Conservation (phyloP, 2,113 vertebrate genomes). For the Pteruthius melanotis region DNA sequence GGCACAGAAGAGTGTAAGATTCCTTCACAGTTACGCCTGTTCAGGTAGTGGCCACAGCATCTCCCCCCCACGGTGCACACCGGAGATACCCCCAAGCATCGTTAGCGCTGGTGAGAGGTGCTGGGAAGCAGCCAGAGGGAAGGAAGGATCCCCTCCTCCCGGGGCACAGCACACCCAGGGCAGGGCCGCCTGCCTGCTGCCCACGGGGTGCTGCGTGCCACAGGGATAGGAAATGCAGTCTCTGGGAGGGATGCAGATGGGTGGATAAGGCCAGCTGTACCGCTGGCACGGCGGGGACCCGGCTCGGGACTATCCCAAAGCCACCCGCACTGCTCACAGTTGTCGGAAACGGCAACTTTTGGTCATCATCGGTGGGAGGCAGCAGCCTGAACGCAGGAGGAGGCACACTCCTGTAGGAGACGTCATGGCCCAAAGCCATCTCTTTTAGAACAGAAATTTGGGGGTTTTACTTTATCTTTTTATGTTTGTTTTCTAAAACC, state of each 20-base stretch:
- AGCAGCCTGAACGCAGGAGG: not conserved
- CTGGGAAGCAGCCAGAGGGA: not conserved
- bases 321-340: accelerated
- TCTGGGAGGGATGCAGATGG: not conserved
- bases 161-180: not conserved
- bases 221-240: not conserved
- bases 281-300: accelerated
- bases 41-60: not conserved
- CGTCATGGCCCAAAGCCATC: not conserved
- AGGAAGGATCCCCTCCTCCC: not conserved
- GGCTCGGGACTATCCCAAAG: not conserved
- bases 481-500: not conserved
- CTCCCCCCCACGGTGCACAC: not conserved
- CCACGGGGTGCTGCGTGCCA: not conserved
- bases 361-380: not conserved
- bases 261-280: accelerated
- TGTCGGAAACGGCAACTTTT: accelerated
- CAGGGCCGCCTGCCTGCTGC: not conserved
- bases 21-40: slow-evolving; percentile 34
- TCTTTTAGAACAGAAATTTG: not conserved
- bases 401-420: not conserved
- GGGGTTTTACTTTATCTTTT: not conserved
- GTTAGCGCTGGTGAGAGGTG: not conserved
- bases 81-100: not conserved
- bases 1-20: slow-evolving; percentile 49